These are phyloP conservation scores for Hirtodrosophila cameraria DNA, from an alignment of 2,888 invertebrate genomes.

Conservation along the genomic window DNA sequence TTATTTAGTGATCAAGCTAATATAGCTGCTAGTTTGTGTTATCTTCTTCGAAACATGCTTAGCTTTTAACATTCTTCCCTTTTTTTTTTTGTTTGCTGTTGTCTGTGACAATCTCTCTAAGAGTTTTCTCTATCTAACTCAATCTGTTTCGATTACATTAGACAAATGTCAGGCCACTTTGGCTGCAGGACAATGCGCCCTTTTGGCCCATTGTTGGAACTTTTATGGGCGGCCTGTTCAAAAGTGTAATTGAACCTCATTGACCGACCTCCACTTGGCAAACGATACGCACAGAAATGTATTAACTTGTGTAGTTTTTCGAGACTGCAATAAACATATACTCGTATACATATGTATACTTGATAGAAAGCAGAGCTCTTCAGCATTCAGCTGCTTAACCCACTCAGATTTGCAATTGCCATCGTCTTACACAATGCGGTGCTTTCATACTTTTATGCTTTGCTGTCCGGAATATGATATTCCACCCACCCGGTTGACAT, in stretches of 20 bases:
- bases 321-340: constrained; percentile 43
- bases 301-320: constrained; percentile 21
- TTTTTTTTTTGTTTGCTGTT: no score
- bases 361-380: constrained; percentile 5
- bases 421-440: constrained; percentile 59
- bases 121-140: constrained; percentile 30
- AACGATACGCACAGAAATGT: constrained; percentile 2
- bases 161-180: constrained; percentile 49
- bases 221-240: constrained; percentile 46
- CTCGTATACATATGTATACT: constrained; percentile 4
- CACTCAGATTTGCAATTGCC: constrained; percentile 50
- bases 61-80: neutral
- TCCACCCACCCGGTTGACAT: constrained; percentile 76
- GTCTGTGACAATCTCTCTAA: constrained; percentile 17
- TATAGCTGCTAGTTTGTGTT: neutral
- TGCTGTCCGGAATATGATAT: constrained; percentile 67
- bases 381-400: neutral
- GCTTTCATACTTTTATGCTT: constrained; percentile 66
- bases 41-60: neutral
- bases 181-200: constrained; percentile 50
- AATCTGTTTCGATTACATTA: constrained; percentile 46
- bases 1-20: no score
- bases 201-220: constrained; percentile 41
- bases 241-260: constrained; percentile 61
- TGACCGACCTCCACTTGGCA: constrained; percentile 30